phyloP scores from a whole-genome alignment of 2,888 invertebrate genomes.

The Perizoma flavofasciatum region DNA sequence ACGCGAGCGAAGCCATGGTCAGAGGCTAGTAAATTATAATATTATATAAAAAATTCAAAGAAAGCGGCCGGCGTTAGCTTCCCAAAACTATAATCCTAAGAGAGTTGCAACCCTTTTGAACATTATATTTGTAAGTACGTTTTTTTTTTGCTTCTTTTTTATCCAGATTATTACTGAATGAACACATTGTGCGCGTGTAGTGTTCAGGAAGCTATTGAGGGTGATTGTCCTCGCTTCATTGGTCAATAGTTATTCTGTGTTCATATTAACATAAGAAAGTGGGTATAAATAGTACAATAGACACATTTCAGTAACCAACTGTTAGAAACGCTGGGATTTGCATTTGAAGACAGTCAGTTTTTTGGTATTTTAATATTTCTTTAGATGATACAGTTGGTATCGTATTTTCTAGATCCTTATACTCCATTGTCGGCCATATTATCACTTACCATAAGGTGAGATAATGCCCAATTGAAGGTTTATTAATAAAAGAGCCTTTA shows the following conservation, averaged over 20 bases:
- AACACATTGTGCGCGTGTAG: constrained; percentile 64
- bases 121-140: constrained; percentile 23
- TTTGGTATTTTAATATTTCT: constrained; percentile 8
- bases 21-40: too few species aligned
- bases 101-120: constrained; percentile 56
- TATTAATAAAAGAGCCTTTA: too few species aligned
- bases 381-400: neutral
- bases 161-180: constrained; percentile 64
- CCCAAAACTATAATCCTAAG: constrained; percentile 64
- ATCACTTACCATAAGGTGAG: too few species aligned
- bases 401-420: too few species aligned
- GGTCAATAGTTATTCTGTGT: constrained; percentile 52
- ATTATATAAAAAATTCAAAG: too few species aligned
- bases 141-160: constrained; percentile 52
- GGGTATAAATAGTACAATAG: constrained; percentile 43
- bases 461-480: too few species aligned
- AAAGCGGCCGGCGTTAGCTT: constrained; percentile 68
- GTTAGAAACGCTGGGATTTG: constrained; percentile 28
- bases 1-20: too few species aligned
- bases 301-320: constrained; percentile 20
- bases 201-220: constrained; percentile 72
- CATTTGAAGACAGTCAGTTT: constrained; percentile 28
- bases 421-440: too few species aligned
- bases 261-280: constrained; percentile 56
- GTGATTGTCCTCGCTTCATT: constrained; percentile 66